phyloP scores from a whole-genome alignment of 2,113 vertebrate genomes.

The Microcebus griseorufus region DNA sequence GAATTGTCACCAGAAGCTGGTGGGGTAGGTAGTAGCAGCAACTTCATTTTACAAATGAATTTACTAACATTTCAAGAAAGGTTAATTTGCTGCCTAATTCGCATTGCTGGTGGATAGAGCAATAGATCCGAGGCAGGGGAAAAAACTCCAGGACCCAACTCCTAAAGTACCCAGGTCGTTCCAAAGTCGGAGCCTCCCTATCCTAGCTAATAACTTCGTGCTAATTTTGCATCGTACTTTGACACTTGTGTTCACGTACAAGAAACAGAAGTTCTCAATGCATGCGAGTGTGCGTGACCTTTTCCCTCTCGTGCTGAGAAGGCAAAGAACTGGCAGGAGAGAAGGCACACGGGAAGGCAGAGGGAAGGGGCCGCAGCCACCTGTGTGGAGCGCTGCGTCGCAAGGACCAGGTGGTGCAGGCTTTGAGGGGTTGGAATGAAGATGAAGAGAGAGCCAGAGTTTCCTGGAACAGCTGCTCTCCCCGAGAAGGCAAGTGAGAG shows the following conservation, averaged over 20 bases:
- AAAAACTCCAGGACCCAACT: neutral
- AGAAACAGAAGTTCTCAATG: neutral
- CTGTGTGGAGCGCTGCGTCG: fast-evolving
- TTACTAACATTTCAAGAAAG: neutral
- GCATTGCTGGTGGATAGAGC: neutral
- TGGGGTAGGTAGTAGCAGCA: too few relatives aligned
- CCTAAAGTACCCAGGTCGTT: neutral
- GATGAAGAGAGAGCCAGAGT: neutral
- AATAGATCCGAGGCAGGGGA: neutral
- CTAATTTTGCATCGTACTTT: neutral
- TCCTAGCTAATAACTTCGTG: neutral
- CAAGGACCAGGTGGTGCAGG: neutral
- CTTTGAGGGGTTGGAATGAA: neutral
- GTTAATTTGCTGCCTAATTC: neutral
- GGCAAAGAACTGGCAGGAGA: neutral
- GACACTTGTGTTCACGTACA: neutral
- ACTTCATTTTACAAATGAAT: neutral
- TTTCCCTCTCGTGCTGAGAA: neutral
- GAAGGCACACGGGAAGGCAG: neutral
- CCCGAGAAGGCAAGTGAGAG: fast-evolving
- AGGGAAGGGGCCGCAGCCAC: too few relatives aligned
- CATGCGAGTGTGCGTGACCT: neutral
- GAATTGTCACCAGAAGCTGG: neutral
- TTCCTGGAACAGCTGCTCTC: neutral
- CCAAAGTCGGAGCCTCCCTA: neutral